Conservation (phyloP, 2,797 vertebrate genomes). For the Urocyon cinereoargenteus region DNA sequence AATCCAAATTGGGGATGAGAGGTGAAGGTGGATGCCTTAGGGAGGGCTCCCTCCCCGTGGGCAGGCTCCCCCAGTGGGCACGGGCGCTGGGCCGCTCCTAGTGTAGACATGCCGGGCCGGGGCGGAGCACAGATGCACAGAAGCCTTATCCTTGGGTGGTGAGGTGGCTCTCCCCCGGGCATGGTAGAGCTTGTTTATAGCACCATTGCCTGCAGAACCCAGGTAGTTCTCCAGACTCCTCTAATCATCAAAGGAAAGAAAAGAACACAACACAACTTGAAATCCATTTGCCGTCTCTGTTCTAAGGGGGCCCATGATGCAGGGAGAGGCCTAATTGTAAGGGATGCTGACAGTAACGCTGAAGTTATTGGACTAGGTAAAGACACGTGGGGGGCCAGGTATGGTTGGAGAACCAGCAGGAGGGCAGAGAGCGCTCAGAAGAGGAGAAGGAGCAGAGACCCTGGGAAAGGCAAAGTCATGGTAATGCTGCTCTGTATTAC, state of each 20-base stretch:
- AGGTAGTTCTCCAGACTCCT: accelerated
- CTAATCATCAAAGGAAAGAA: not conserved
- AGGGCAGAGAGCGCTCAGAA: not conserved
- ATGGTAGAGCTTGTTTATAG: accelerated
- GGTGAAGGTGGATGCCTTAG: not conserved
- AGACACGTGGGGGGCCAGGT: not conserved
- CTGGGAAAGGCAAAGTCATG: not conserved
- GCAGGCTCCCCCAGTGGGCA: accelerated
- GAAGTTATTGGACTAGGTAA: not conserved
- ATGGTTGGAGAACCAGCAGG: not conserved
- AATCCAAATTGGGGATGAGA: not conserved
- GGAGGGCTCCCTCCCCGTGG: accelerated
- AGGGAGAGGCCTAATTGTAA: not conserved
- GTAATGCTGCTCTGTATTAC: not conserved
- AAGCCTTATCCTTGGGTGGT: accelerated
- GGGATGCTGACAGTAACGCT: not conserved
- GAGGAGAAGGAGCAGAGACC: not conserved
- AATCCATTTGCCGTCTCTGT: not conserved
- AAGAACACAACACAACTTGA: not conserved
- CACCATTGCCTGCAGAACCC: not conserved
- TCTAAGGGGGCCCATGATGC: not conserved
- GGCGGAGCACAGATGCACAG: not conserved
- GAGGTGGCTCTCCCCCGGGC: not conserved
- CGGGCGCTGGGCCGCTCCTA: accelerated
- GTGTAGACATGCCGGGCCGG: not conserved